Percentiles rank a stretch among this genome's conserved stretches.
phyloP scores from a whole-genome alignment of 2,888 invertebrate species.

The Blomia tropicalis region DNA sequence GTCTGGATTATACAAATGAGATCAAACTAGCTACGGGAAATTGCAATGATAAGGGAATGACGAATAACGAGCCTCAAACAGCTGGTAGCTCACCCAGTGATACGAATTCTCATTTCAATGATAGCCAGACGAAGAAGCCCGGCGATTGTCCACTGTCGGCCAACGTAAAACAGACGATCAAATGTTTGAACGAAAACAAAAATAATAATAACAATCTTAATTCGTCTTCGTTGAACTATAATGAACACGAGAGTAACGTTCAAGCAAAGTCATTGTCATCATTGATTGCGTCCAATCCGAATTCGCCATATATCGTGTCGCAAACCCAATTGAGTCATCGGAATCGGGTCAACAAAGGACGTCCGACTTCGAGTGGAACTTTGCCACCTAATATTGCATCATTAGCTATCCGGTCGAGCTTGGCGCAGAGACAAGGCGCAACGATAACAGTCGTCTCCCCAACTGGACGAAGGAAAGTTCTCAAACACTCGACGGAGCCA shows the following conservation, averaged over 20 bases:
- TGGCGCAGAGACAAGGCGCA: background rate
- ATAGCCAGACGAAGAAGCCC: background rate
- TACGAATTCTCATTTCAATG: background rate
- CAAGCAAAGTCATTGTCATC: background rate
- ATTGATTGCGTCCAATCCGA: background rate
- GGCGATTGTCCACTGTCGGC: background rate
- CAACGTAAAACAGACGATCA: background rate
- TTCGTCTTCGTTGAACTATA: background rate
- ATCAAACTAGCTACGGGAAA: background rate
- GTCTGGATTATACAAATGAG: background rate
- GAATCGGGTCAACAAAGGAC: background rate
- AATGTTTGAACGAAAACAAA: background rate
- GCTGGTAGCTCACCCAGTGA: too few species aligned
- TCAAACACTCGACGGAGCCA: slow-evolving; percentile 7
- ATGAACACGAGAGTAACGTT: background rate
- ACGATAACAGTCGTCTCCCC: background rate
- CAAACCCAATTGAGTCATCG: background rate
- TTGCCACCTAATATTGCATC: background rate
- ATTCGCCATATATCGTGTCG: background rate
- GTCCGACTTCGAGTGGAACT: background rate
- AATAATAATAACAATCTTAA: too few species aligned
- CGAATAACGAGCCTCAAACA: background rate
- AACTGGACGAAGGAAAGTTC: background rate
- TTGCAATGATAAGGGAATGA: background rate
- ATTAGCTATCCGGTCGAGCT: background rate